These are phyloP conservation scores for Oligia latruncula DNA, from an alignment of 2,888 invertebrate genomes.

Conservation along the genomic window DNA sequence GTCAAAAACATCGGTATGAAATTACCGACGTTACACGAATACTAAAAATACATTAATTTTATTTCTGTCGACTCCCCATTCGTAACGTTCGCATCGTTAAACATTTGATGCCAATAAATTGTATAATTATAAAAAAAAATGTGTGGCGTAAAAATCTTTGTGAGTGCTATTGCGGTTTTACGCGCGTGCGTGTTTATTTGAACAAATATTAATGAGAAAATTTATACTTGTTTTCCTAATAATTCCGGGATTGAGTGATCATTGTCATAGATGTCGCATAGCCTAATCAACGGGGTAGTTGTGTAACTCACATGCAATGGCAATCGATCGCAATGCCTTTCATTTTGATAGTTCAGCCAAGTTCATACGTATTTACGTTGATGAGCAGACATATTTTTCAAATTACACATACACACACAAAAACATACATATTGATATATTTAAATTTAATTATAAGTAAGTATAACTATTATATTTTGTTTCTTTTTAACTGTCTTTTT, in stretches of 20 bases:
- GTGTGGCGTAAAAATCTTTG: conserved; percentile 23
- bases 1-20: conserved; percentile 6
- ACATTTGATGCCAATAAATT: conserved; percentile 55
- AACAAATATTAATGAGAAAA: not conserved
- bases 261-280: not conserved
- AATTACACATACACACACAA: no score
- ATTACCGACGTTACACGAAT: conserved; percentile 31
- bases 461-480: no score
- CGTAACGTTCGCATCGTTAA: conserved; percentile 41
- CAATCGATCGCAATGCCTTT: no score
- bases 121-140: conserved; percentile 38
- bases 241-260: not conserved
- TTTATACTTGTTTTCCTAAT: not conserved
- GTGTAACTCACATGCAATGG: no score
- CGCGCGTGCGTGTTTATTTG: conserved; percentile 30
- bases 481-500: no score
- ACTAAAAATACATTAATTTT: conserved; percentile 51
- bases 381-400: no score
- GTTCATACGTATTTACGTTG: no score
- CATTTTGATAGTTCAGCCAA: no score
- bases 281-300: not conserved
- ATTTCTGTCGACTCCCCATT: conserved; percentile 44
- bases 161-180: conserved; percentile 31
- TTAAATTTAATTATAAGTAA: no score
- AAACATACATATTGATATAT: no score